Conservation (phyloP, 2,888 invertebrate species). For the Boloria selene region DNA sequence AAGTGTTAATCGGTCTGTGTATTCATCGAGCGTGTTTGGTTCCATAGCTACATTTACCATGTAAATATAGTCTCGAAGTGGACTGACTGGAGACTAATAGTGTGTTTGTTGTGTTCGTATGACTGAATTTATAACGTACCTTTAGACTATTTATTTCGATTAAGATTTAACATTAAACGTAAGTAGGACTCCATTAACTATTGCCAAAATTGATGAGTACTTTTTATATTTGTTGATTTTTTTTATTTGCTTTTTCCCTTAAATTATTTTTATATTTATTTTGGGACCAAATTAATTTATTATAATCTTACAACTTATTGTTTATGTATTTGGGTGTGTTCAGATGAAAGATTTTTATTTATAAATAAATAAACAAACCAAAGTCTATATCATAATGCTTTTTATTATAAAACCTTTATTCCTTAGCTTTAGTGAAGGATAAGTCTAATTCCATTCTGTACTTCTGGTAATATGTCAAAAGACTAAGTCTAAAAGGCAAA, state of each 20-base stretch:
- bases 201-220: conserved; percentile 81
- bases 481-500: no score
- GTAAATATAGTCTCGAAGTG: conserved; percentile 67
- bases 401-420: conserved; percentile 50
- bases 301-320: conserved; percentile 68
- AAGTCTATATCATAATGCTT: conserved; percentile 76
- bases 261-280: conserved; percentile 80
- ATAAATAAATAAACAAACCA: conserved; percentile 81
- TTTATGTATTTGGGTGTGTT: conserved; percentile 78
- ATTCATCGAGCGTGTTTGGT: conserved; percentile 61
- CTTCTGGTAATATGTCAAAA: no score
- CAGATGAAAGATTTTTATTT: conserved; percentile 77
- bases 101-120: conserved; percentile 60
- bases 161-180: conserved; percentile 70
- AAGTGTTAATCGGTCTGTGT: conserved; percentile 65
- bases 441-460: no score
- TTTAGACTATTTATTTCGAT: conserved; percentile 75
- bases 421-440: background rate
- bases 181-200: conserved; percentile 76
- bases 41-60: conserved; percentile 59
- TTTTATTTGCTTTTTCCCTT: conserved; percentile 67
- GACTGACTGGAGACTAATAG: conserved; percentile 53
- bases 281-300: conserved; percentile 83
- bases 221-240: conserved; percentile 75
- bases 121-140: conserved; percentile 66